Base-by-base conservation (phyloP, 2,113 vertebrate genomes). In the Sceloporus tristichus region DNA sequence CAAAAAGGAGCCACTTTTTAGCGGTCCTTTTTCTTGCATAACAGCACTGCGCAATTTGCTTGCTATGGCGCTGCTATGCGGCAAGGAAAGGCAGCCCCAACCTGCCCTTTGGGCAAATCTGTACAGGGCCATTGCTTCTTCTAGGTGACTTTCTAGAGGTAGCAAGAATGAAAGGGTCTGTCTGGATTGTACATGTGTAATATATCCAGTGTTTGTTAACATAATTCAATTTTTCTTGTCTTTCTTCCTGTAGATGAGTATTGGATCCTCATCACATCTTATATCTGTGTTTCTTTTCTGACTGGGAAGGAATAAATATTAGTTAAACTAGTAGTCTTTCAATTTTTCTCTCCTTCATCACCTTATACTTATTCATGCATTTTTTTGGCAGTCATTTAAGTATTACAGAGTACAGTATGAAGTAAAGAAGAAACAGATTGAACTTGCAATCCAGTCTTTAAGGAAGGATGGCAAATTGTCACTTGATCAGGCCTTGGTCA, bases 401-500 rank as follows among this genome's bases (percentile, higher is more conserved):
- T 98, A 96, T 94, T 98, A 98, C 95, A 97, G 97, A 94, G 97
- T 98, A 38, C 98, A 99, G 78, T 98, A 98, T 90, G 99, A 99
- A 89, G 95, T 98, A 74, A 99, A 98, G 96, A 98, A 96, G 92
- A 99, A 99, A 91, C 98, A 98, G 92, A 94, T 98, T 9, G 98
- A 99, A 87, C 93, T 96, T 19, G 94, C 97, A 91, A 95, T 98
- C 9, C 98, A 98, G 90, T 98, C 99, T 0, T 38, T 98, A 77
- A 95, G 98, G 66, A 97, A 97, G 93, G 98, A 99, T 3, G 98
- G 98, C 1, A 99, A 99, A 94, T 95, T 99, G 80, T 98, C 98
- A 0, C 98, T 98, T 94, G 98, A 99, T 90, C 99, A 99, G 95
- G 98, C 98, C 0, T 93, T 99, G 91, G 97, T 99, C 88, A 99